Percentiles rank a stretch among this genome's conserved stretches.
phyloP scores from a whole-genome alignment of 2,797 vertebrate genomes.

The Allobates femoralis region DNA sequence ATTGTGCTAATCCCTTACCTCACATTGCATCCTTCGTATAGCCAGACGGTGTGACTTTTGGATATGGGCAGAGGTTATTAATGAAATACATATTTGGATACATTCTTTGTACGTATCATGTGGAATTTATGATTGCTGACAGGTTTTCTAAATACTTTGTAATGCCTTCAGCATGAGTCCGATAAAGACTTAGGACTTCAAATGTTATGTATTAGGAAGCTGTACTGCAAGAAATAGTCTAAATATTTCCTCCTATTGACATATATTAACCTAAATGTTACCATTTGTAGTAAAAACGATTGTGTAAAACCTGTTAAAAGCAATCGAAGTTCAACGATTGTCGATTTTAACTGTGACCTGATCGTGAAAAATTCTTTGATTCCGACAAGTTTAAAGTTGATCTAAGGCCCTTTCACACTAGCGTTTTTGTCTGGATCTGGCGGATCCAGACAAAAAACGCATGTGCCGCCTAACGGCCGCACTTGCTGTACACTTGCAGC shows the following conservation, averaged over 20 bases:
- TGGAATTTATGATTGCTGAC: background rate
- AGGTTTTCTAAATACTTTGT: background rate
- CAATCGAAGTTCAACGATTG: background rate
- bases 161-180: slow-evolving; percentile 18
- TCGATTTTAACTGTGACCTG: background rate
- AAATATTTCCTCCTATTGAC: background rate
- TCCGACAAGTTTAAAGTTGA: background rate
- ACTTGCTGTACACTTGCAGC: too few species aligned
- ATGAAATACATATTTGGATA: slow-evolving; percentile 16
- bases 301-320: background rate
- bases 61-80: background rate
- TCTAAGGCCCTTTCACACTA: too few species aligned
- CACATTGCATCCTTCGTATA: slow-evolving; percentile 4
- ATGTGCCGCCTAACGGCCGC: too few species aligned
- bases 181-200: background rate
- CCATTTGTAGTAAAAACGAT: background rate
- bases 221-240: background rate
- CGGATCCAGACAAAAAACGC: too few species aligned
- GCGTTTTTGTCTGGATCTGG: too few species aligned
- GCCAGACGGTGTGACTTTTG: background rate
- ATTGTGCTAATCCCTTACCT: slow-evolving; percentile 32
- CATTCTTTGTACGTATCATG: background rate
- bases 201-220: background rate
- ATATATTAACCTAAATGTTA: background rate
- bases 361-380: background rate